Evolutionary conservation across 1,140 invertebrate species (phyloP), one percentile per base, ranked within the genome.

Genomic region (Pogonognathellus flavescens): DNA sequence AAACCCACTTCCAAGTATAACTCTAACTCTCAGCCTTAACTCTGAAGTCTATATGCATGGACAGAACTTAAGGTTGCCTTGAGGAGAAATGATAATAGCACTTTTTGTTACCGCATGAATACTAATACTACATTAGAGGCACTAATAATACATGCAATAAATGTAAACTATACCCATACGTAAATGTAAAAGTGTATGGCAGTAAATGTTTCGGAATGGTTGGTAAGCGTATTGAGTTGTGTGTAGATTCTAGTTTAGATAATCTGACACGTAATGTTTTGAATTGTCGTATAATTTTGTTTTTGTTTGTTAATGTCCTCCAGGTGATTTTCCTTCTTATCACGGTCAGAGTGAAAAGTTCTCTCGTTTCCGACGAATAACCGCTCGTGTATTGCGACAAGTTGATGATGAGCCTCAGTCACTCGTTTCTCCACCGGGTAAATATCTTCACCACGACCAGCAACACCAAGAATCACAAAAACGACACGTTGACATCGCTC

Each of bases 361-460:
- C 20, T 70, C 62, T 18, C 14, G 53, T 52, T 60, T 70, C 31
- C 83, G 83, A 53, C 14, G 60, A 25, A 50, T 84, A 41, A 50
- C 60, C 20, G 59, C 83, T 84, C 83, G 83, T 3, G 83, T 84
- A 14, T 41, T 72, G 11, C 60, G 53, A 50, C 20, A 84, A 72
- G 18, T 22, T 5, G 66, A 72, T 18, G 31, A 72, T 6, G 53
- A 57, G 53, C 66, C 13, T 7, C 25, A 49, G n/a, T 25, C 66
- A 72, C 41, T 72, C 41, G 11, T 31, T 41, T 31, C 66, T 14
- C 25, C 66, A 14, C 3, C 25, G 16, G 66, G 9, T 10, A 72
- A n/a, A 49, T 31, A 49, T 49, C 20, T 4, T 20, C 25, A 11
- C 8, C 60, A 66, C 11, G 60, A 66, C 13, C 53, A 57, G 10